phyloP scores from a whole-genome alignment of 30 jellyfish, hydroid and myxozoan species.

The Aurelia sp. region DNA sequence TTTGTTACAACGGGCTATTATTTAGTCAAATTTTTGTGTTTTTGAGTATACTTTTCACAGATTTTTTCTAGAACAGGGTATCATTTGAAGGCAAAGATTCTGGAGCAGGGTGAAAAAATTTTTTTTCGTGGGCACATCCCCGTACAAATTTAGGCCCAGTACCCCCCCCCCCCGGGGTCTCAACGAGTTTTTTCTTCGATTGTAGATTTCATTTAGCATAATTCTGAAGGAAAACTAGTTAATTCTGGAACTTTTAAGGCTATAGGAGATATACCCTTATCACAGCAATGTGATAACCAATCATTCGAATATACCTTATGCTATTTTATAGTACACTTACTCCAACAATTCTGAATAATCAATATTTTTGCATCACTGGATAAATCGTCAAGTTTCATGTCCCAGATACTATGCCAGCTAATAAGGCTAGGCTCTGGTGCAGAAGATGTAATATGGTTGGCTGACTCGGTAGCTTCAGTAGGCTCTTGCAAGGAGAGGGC shows the following conservation, averaged over 20 bases:
- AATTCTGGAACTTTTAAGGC: no score
- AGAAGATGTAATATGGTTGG: constrained; percentile 20
- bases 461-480: constrained; percentile 19
- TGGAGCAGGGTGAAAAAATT: no score
- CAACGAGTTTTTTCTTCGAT: no score
- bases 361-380: not conserved
- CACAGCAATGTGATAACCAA: not conserved
- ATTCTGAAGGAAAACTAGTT: not conserved
- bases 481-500: constrained; percentile 27
- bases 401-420: not conserved
- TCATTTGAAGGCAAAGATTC: no score
- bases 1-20: no score
- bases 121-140: no score
- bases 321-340: not conserved
- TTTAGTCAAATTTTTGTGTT: no score
- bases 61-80: no score
- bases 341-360: not conserved
- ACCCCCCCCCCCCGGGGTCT: no score
- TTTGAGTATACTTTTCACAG: no score
- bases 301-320: no score
- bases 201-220: not conserved
- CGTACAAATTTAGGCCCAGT: no score
- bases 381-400: not conserved
- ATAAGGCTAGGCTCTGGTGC: not conserved
- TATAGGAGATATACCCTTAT: not conserved